phyloP scores from a whole-genome alignment of 2,113 vertebrate species.

The Bettongia penicillata region DNA sequence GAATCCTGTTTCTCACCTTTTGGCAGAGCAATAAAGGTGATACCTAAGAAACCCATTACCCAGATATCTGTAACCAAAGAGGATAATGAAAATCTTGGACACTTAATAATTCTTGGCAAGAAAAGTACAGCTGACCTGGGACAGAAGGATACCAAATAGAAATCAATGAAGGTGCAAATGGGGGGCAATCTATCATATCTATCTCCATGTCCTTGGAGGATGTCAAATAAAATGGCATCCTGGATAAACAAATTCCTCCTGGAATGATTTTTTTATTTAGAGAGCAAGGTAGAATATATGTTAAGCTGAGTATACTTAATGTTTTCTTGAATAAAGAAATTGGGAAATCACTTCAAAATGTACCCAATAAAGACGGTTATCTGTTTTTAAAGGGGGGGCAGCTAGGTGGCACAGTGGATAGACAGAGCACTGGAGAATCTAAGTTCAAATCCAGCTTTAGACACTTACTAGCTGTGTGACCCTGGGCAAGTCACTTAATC shows the following conservation, averaged over 20 bases:
- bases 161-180: conserved; percentile 88
- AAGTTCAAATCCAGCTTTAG: not conserved
- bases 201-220: conserved; percentile 92
- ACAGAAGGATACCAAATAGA: conserved; percentile 91
- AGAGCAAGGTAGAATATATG: not conserved
- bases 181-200: conserved; percentile 96
- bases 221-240: conserved; percentile 94
- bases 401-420: not conserved
- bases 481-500: not conserved
- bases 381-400: not conserved
- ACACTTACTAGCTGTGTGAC: not conserved
- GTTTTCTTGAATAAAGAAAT: conserved; percentile 56
- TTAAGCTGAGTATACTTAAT: conserved; percentile 1
- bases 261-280: conserved; percentile 31
- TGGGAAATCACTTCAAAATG: conserved; percentile 35
- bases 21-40: not conserved
- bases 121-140: conserved; percentile 91
- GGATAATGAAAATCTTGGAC: conserved; percentile 83
- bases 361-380: conserved; percentile 71
- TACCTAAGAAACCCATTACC: no score
- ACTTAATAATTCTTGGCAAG: conserved; percentile 95
- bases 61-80: no score
- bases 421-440: not conserved
- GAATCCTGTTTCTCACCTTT: not conserved
- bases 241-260: conserved; percentile 88